Evolutionary conservation across 2,888 invertebrate genomes (phyloP), one percentile per base, ranked within the genome.

Genomic region (Temnothorax unifasciatus): DNA sequence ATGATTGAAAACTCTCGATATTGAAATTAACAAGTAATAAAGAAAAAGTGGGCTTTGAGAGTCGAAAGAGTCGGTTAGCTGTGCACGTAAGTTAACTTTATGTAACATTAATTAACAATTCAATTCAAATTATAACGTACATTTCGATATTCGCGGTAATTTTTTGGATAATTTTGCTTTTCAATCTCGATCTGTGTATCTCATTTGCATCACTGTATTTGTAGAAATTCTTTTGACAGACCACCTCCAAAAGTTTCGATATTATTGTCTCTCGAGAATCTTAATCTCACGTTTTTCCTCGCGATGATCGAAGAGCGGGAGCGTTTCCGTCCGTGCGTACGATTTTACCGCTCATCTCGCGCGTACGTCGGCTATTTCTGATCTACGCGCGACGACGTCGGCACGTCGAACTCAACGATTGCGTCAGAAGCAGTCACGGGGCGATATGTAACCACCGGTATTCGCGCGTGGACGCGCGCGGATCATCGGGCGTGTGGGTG

Each of bases 401-500:
- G 66, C 44, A 54, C 77, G 77, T 68, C 79, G 69, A 64, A 59
- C 64, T 57, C 25, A 34, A 34, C 21, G 59, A 59, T 81, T 81
- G 71, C 79, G 59, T 81, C 79, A 81, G 79, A 38, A 71, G 47
- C 59, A 38, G 29, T 59, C 71, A 38, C 13, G 38, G 47, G 15
- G 15, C 64, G 64, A 59, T 44, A 61, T 21, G 50, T 41, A 76
- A 50, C 18, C 52, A 13, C 38, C 69, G 79, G 57, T 68, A 77
- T 54, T 77, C 44, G 71, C 52, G 47, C 47, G 61, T 66, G 38
- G 52, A 52, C 75, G 50, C 52, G 79, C 69, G 79, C 69, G 54
- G 68, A 69, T 69, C 68, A 34, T 50, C 25, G 41, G 18, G n/a
- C 66, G 85, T 73, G 85, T 89, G 85, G 87, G 87, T 86, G 89